Evolutionary conservation across 64 coral and sea anemone species (phyloP), one percentile per base, ranked within the genome.

Genomic region (Acropora yongei): DNA sequence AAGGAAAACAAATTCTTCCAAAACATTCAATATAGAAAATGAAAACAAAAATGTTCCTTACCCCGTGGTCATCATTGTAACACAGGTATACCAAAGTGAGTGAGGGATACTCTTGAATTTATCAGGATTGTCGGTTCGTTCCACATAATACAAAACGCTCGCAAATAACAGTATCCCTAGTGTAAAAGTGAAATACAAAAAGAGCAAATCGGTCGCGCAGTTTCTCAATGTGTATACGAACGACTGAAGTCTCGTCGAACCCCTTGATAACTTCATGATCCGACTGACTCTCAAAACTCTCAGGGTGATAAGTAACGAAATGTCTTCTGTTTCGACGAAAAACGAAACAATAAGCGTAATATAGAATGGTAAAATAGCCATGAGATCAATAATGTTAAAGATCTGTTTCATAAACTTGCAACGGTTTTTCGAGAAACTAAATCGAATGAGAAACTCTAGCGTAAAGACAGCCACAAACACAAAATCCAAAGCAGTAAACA

Each of bases 1-100:
- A 55, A 63, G 16, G 16, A 63, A 13, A 10, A 55, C 51, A 0
- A 63, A 1, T 0, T 18, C 11, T 63, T 63, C 2, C 2, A 14
- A 19, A 4, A 1, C 19, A 20, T 1, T 20, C 1, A 1, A 20
- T 30, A 20, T 39, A 1, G 19, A 4, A 71, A 20, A 30, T 20
- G 39, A 71, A 71, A 20, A 39, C 68, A 17, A 78, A 16, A 78
- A 19, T n/a, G 0, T 49, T 47, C 61, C 95, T 86, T 57, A 96
- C 95, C 95, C 95, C 1, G 95, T 96, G 1, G 95, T 96, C 11
- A 90, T 81, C 90, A 96, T 96, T 0, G 95, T 96, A 11, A 96
- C 95, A 43, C 91, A 96, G 17, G 95, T 93, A 50, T 92, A 96
- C 95, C 95, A 96, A 8, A 96, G 47, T 8, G 95, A 96, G 3